These are phyloP conservation scores for Plagiodera versicolora DNA, from an alignment of 2,888 invertebrate genomes.

Conservation along the genomic window DNA sequence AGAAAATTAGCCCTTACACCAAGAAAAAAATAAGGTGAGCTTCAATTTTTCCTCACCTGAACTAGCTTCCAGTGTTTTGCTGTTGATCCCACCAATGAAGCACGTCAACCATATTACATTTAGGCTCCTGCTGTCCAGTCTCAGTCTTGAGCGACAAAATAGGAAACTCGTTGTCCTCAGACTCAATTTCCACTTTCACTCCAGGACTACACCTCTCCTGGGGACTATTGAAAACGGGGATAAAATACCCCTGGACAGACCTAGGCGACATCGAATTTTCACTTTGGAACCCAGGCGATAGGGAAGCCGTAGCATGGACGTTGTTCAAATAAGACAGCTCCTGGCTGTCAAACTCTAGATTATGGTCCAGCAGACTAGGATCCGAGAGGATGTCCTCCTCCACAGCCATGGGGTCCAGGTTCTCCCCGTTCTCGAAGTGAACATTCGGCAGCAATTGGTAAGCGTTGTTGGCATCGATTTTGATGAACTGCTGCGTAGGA, in stretches of 20 bases:
- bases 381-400: conserved; percentile 57
- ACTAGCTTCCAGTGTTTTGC: conserved; percentile 12
- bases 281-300: conserved; percentile 52
- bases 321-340: conserved; percentile 58
- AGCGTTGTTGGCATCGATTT: conserved; percentile 63
- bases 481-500: conserved; percentile 59
- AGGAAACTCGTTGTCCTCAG: conserved; percentile 37
- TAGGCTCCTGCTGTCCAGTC: conserved; percentile 48
- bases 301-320: conserved; percentile 46
- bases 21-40: no score
- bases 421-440: conserved; percentile 66
- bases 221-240: conserved; percentile 41
- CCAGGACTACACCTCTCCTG: conserved; percentile 31
- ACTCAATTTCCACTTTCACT: conserved; percentile 32
- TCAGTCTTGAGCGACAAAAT: conserved; percentile 52
- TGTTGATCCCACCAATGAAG: conserved; percentile 61
- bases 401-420: conserved; percentile 49
- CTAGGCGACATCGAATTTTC: conserved; percentile 53
- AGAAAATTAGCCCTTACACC: no score
- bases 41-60: neutral
- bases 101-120: conserved; percentile 59
- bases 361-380: conserved; percentile 57
- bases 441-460: conserved; percentile 66
- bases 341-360: conserved; percentile 58
- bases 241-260: conserved; percentile 41